Evolutionary conservation across 2,113 vertebrate genomes (phyloP), one percentile per base, ranked within the genome.

Genomic region (Picathartes gymnocephalus): DNA sequence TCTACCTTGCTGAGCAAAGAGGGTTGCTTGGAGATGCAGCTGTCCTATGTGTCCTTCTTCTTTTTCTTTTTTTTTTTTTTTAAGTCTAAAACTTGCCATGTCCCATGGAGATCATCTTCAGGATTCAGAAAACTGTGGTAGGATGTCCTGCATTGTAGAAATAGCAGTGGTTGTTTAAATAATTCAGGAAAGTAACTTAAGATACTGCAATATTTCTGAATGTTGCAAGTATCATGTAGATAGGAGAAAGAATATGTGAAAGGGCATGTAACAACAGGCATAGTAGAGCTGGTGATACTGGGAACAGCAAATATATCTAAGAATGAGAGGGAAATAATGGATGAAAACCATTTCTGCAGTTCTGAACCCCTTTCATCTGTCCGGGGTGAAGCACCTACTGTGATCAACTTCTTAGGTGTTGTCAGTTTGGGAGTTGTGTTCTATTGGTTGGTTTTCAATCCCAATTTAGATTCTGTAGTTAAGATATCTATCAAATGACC

Each of bases 21-120:
- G 48, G 48, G 31, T 53, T 15, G 2, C 50, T 57, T 64, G 27
- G n/a, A 86, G 78, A n/a, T 60, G 18, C 23, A 73, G 20, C 11
- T 70, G 30, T 40, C 57, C n/a, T 4, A 0, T 11, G 10, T 30
- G 31, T 18, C 25, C 2, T 31, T 76, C 35, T 68, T 31, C 12
- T 57, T n/a, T 10, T 44, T 25, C 18, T 48, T 44, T 33, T 21
- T 37, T 14, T 31, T 61, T 13, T 33, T 33, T 48, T 69, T 17
- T 10, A 4, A 33, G 15, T 40, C 18, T 54, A 27, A 54, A 56
- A 8, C 7, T 81, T 66, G 13, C 14, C 0, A 0, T 65, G 15
- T 83, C 27, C 15, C 0, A 0, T 64, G n/a, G 31, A 27, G 6
- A 27, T 68, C 7, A n/a, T 57, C 45, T 69, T 40, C 31, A 56